Conservation (phyloP, 2,113 vertebrate genomes). For the Oreamnos americanus region DNA sequence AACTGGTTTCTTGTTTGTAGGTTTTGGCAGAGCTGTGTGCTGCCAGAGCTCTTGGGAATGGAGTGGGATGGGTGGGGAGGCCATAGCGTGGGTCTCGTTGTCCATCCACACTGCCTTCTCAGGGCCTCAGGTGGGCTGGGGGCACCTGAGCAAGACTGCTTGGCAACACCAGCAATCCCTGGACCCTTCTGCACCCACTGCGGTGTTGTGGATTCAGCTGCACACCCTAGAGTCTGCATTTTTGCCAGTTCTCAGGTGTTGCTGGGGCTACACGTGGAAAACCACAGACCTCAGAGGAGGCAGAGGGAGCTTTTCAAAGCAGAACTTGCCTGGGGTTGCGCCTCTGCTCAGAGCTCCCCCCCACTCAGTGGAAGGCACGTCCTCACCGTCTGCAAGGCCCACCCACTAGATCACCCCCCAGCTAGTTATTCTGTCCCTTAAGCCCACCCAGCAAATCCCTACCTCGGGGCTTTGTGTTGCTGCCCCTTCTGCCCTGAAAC, state of each 20-base stretch:
- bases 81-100: fast-evolving
- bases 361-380: not conserved
- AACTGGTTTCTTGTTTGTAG: not conserved
- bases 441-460: not conserved
- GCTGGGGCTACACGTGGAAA: not conserved
- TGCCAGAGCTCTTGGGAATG: not conserved
- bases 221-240: not conserved
- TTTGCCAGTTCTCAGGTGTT: not conserved
- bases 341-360: not conserved
- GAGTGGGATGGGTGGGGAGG: not conserved
- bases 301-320: not conserved
- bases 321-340: not conserved
- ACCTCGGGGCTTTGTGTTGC: not conserved
- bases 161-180: fast-evolving
- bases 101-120: not conserved
- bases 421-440: not conserved
- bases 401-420: not conserved
- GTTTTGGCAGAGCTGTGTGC: not conserved
- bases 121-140: not conserved
- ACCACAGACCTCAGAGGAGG: not conserved
- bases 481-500: not conserved
- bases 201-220: not conserved
- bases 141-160: no score
- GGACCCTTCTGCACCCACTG: not conserved
- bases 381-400: not conserved